Evolutionary conservation across 2,888 invertebrate genomes (phyloP).

Genomic region (Onthophagus sagittarius): DNA sequence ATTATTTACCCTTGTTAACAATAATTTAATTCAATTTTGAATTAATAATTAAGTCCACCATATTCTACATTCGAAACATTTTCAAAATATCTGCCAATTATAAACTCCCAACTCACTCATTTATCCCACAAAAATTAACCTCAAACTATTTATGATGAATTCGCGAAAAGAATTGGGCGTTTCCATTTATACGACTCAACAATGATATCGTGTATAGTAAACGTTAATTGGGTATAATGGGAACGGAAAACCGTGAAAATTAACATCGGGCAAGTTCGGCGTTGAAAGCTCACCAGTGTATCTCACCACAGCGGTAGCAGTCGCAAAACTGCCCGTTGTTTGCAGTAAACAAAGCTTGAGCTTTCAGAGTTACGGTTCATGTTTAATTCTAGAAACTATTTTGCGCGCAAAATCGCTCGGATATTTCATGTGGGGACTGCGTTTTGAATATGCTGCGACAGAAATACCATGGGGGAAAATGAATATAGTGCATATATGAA

Average conservation of each 20-base stretch:
- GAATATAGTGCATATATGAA: not conserved
- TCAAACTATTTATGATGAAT: no score
- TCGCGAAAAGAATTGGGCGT: no score
- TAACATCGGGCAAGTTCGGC: not conserved
- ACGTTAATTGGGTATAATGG: not conserved
- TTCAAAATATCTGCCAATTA: no score
- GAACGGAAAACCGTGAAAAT: not conserved
- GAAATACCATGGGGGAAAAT: not conserved
- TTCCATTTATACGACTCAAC: not conserved
- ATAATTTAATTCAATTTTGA: no score
- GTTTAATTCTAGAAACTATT: not conserved
- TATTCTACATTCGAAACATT: no score
- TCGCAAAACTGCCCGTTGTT: not conserved
- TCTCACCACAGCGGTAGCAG: not conserved
- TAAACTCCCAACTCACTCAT: no score
- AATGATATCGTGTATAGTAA: not conserved
- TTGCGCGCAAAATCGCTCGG: not conserved
- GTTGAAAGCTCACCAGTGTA: not conserved
- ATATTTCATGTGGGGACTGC: not conserved
- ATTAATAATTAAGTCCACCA: no score
- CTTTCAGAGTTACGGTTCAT: not conserved
- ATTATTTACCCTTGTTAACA: no score
- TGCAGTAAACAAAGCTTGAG: not conserved
- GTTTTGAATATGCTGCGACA: not conserved
- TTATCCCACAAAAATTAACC: no score